These are phyloP conservation scores for Argyresthia albistria DNA, from an alignment of 2,888 invertebrate genomes.

Conservation along the genomic window DNA sequence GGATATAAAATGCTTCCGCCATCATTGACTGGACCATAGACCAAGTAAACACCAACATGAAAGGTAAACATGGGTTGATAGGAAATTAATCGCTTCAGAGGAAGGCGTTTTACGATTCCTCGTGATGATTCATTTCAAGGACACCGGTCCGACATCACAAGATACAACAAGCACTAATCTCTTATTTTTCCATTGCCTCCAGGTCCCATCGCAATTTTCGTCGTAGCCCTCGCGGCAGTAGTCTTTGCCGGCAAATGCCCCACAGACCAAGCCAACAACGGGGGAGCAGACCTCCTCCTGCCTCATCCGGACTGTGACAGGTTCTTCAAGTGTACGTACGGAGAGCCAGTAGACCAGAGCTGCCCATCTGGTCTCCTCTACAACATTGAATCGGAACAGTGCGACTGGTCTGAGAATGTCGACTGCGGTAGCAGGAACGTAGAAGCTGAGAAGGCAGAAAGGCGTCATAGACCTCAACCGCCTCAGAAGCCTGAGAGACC, in stretches of 20 bases:
- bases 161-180: no score
- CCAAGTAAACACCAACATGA: no score
- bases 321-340: conserved; percentile 78
- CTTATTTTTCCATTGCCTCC: no score
- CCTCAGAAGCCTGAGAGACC: not conserved
- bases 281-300: conserved; percentile 62
- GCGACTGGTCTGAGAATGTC: conserved; percentile 75
- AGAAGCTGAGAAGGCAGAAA: no score
- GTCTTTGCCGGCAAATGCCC: conserved; percentile 30
- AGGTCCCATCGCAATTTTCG: conserved; percentile 11
- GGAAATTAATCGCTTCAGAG: no score
- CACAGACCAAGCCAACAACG: conserved; percentile 31
- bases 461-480: conserved; percentile 1
- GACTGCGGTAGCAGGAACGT: conserved; percentile 62
- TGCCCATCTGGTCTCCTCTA: conserved; percentile 73
- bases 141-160: no score
- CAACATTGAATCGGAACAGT: conserved; percentile 62
- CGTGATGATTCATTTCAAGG: no score
- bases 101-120: no score
- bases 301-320: conserved; percentile 72
- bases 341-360: conserved; percentile 66
- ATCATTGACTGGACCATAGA: no score
- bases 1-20: no score
- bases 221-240: conserved; percentile 16
- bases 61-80: no score